Evolutionary conservation across 2,888 invertebrate genomes (phyloP).

Genomic region (Psylliodes chrysocephalus): DNA sequence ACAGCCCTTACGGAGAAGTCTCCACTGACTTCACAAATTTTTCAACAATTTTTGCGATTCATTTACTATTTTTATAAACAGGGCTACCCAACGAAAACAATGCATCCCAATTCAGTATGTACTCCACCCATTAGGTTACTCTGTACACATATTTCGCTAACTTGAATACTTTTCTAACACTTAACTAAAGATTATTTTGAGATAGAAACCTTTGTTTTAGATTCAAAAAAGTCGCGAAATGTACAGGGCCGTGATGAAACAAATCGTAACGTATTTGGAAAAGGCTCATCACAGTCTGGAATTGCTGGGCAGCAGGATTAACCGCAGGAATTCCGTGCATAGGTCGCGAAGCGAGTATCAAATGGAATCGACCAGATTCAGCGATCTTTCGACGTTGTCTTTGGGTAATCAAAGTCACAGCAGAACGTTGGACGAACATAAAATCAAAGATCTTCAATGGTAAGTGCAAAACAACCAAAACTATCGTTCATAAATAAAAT

Average conservation of each 20-base stretch:
- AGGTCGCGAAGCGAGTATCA: constrained; percentile 68
- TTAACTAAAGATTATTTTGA: no score
- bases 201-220: constrained; percentile 68
- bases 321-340: constrained; percentile 60
- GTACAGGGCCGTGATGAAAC: constrained; percentile 78
- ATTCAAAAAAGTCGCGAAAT: constrained; percentile 77
- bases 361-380: constrained; percentile 37
- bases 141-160: no score
- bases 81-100: no score
- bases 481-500: no score
- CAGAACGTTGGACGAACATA: constrained; percentile 56
- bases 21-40: no score
- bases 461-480: constrained; percentile 54
- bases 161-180: no score
- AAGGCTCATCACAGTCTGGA: constrained; percentile 75
- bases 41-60: no score
- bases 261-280: constrained; percentile 76
- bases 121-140: no score
- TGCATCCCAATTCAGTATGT: no score
- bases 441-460: constrained; percentile 71
- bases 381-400: constrained; percentile 14
- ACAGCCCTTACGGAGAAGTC: no score
- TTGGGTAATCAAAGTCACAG: constrained; percentile 6
- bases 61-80: no score
- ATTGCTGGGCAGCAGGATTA: constrained; percentile 62